These are phyloP conservation scores for Rhynchomys soricoides DNA, from an alignment of 2,113 vertebrate genomes.

Conservation along the genomic window DNA sequence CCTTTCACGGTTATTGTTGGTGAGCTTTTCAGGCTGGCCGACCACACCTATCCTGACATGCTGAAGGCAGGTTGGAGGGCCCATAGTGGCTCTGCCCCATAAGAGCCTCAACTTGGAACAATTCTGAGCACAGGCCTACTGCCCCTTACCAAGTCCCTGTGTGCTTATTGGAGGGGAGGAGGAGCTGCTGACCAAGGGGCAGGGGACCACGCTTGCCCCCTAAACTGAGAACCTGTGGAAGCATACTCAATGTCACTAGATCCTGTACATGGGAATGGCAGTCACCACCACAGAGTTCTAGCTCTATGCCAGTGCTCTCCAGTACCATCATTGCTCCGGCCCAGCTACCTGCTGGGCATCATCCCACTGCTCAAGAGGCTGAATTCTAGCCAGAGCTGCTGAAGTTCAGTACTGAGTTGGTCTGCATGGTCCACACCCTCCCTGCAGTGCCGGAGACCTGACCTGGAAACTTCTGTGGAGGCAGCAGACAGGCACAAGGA, in stretches of 20 bases:
- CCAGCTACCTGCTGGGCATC: rapidly evolving
- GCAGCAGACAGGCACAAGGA: background rate
- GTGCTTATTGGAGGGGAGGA: background rate
- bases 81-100: background rate
- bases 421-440: background rate
- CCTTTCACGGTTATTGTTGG: background rate
- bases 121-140: rapidly evolving
- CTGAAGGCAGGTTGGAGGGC: too few species aligned
- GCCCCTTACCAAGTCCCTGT: background rate
- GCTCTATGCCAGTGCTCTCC: background rate
- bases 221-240: background rate
- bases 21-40: background rate
- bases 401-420: background rate
- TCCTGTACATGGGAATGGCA: rapidly evolving
- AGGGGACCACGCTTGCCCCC: too few species aligned
- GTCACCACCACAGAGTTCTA: background rate
- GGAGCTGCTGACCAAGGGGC: background rate
- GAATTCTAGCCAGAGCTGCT: too few species aligned
- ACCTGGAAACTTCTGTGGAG: background rate
- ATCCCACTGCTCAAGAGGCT: too few species aligned
- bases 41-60: background rate
- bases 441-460: background rate
- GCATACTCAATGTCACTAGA: rapidly evolving
- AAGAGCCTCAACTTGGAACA: background rate
- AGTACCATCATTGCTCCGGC: background rate